phyloP scores from a whole-genome alignment of 2,797 vertebrate genomes.

The Columba guinea region DNA sequence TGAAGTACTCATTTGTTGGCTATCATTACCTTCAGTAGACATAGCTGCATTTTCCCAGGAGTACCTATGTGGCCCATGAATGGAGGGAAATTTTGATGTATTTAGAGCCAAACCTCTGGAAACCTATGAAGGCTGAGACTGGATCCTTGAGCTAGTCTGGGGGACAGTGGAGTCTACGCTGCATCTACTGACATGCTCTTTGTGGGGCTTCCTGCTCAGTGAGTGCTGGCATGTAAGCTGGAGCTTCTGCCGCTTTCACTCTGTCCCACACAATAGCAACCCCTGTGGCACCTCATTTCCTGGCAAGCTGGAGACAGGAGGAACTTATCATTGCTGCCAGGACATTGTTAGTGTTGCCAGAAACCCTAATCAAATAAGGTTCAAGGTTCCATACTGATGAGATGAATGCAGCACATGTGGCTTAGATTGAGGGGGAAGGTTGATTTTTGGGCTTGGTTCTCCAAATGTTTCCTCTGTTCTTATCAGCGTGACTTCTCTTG shows the following conservation, averaged over 20 bases:
- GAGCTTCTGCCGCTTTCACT: background rate
- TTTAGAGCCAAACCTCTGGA: background rate
- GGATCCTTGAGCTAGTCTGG: background rate
- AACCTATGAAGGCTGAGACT: background rate
- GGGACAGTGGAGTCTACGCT: background rate
- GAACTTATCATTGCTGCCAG: background rate
- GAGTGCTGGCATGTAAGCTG: accelerated
- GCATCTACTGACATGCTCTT: background rate
- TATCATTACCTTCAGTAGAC: background rate
- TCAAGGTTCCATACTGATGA: background rate
- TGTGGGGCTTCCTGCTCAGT: background rate
- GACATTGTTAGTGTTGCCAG: background rate
- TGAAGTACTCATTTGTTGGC: background rate
- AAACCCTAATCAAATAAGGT: background rate
- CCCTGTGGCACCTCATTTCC: background rate
- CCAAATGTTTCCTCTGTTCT: constrained; percentile 10
- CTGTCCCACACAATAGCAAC: background rate
- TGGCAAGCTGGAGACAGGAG: background rate
- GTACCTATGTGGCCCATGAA: background rate
- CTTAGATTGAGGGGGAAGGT: background rate
- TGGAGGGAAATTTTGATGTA: background rate
- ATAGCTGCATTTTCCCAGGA: background rate
- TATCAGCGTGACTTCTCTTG: background rate
- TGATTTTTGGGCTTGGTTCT: constrained; percentile 8
- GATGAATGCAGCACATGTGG: background rate